phyloP scores from a whole-genome alignment of 2,113 vertebrate species.

The Pavo muticus region DNA sequence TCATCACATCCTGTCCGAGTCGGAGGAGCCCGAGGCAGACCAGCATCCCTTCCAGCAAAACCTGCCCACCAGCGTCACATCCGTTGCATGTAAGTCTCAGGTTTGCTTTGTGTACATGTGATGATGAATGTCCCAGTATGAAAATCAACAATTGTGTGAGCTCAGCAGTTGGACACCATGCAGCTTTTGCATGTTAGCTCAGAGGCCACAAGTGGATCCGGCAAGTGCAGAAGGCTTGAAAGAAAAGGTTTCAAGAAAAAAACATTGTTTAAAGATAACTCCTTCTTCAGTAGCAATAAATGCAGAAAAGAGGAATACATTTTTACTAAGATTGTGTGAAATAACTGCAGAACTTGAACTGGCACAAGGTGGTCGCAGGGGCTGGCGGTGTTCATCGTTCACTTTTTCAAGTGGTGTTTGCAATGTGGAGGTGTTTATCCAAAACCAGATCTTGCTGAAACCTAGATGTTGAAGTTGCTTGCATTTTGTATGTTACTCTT shows the following conservation, averaged over 20 bases:
- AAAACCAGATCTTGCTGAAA: neutral
- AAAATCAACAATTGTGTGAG: accelerated
- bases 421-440: neutral
- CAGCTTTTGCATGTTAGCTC: neutral
- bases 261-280: accelerated
- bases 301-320: neutral
- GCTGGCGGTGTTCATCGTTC: neutral
- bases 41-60: constrained; percentile 82
- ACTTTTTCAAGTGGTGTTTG: neutral
- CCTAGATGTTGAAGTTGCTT: neutral
- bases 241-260: neutral
- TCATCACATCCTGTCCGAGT: constrained; percentile 72
- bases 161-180: accelerated
- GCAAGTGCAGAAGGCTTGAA: accelerated
- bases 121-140: accelerated
- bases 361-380: neutral
- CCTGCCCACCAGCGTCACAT: constrained; percentile 82
- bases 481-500: neutral
- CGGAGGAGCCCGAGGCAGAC: constrained; percentile 85
- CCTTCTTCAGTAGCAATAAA: neutral
- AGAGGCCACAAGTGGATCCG: accelerated
- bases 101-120: accelerated
- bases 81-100: constrained; percentile 84
- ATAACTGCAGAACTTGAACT: neutral
- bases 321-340: neutral